A percentile compares a stretch with the other conserved stretches of the same genome.
Conservation (phyloP, 2,888 invertebrate species). For the Flexamia atlantica region DNA sequence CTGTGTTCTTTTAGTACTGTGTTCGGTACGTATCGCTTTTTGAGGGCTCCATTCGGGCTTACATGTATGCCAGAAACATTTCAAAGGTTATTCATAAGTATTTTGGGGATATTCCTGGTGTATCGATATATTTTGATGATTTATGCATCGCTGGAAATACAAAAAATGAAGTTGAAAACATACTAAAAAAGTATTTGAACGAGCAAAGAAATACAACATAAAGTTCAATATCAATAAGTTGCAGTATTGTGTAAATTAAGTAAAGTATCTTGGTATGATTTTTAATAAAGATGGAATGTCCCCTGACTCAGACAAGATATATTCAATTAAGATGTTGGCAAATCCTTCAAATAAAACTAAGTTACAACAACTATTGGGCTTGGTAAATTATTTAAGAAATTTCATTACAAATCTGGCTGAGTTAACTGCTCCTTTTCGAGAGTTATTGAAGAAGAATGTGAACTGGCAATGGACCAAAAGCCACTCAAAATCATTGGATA, state of each 20-base stretch:
- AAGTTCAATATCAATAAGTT: conserved; percentile 33
- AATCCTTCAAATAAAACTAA: conserved; percentile 13
- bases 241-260: conserved; percentile 8
- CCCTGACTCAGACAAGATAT: conserved; percentile 5
- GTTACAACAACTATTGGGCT: neutral
- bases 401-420: conserved; percentile 18
- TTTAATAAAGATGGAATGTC: conserved; percentile 39
- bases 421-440: conserved; percentile 8
- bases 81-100: conserved; percentile 23
- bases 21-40: conserved; percentile 30
- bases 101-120: conserved; percentile 39
- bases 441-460: conserved; percentile 22
- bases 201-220: conserved; percentile 17
- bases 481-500: neutral
- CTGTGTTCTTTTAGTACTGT: conserved; percentile 22
- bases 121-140: conserved; percentile 61
- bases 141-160: conserved; percentile 55
- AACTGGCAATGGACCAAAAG: conserved; percentile 28
- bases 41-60: conserved; percentile 4
- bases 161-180: conserved; percentile 14
- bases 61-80: conserved; percentile 43
- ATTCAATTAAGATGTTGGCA: neutral
- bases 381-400: conserved; percentile 16
- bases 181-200: conserved; percentile 10
- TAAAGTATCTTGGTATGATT: conserved; percentile 18